Evolutionary conservation across 2,888 invertebrate genomes (phyloP), one percentile per base, ranked within the genome.

Genomic region (Metallyticus violacea): DNA sequence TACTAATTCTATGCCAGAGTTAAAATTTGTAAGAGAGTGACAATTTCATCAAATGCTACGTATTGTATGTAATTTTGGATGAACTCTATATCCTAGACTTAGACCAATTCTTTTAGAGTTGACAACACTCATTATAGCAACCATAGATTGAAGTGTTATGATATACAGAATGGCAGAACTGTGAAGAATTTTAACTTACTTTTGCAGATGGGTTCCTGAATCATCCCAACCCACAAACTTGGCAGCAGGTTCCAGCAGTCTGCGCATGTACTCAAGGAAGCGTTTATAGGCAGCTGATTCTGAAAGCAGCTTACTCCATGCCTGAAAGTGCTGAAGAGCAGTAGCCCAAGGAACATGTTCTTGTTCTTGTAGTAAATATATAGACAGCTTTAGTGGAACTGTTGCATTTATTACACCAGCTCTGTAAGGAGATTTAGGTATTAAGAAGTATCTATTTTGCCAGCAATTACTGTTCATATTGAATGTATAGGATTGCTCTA

Each of bases 341-440:
- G 96, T 95, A 0, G 95, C 94, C 97, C 97, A 97, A 0, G 97
- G 97, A 0, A 96, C 96, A 92, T 96, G 97, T 90, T 97, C 96
- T 6, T 93, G 93, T 91, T 96, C 96, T 76, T 95, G 94, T 29
- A 93, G 89, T 80, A 96, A 92, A 91, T 96, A 96, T 88, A 93
- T 91, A 6, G 95, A 94, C 88, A 96, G 90, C 89, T 95, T 93
- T 85, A 96, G 91, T 0, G 96, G 95, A 80, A 95, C 92, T 9
- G 93, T 94, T 2, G 94, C 94, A 90, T 94, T 94, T 85, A 95
- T 90, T 83, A 94, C 91, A 25, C 95, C 95, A 79, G 95, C 95
- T 89, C 95, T 94, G 90, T 80, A 90, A 89, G 9, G 4, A 3
- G 9, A 62, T 62, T n/a, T n/a, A n/a, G n/a, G n/a, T n/a, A n/a